phyloP scores from a whole-genome alignment of 2,113 vertebrate genomes.

The Lepisosteus oculatus region DNA sequence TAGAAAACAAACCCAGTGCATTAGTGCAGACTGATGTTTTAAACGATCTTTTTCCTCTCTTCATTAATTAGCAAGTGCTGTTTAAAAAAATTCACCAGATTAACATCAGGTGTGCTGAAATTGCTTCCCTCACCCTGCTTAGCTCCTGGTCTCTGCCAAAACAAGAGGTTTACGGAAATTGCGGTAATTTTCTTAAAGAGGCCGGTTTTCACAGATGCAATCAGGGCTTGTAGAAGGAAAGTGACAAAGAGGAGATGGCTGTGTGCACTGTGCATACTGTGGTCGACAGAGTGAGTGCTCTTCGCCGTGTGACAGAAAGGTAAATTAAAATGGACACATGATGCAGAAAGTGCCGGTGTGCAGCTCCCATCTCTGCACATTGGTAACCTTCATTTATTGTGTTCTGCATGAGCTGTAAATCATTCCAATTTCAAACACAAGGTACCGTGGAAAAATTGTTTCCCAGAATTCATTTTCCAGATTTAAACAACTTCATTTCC shows the following conservation, averaged over 20 bases:
- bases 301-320: too few relatives aligned
- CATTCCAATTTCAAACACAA: too few relatives aligned
- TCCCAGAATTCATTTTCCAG: too few relatives aligned
- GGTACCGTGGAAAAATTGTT: too few relatives aligned
- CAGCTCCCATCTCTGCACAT: too few relatives aligned
- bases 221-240: slow-evolving; percentile 34
- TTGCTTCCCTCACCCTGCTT: slow-evolving; percentile 20
- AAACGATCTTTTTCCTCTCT: slow-evolving; percentile 22
- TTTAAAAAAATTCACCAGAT: slow-evolving; percentile 23
- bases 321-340: too few relatives aligned
- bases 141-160: slow-evolving; percentile 16
- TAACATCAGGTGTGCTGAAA: slow-evolving; percentile 17
- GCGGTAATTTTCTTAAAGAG: slow-evolving; percentile 27
- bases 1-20: slow-evolving; percentile 21
- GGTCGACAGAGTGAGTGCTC: too few relatives aligned
- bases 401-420: too few relatives aligned
- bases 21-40: neutral
- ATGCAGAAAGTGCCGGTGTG: too few relatives aligned
- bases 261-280: too few relatives aligned
- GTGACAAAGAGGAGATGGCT: neutral
- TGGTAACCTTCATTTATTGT: too few relatives aligned
- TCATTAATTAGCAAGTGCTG: slow-evolving; percentile 16
- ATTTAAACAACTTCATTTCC: too few relatives aligned
- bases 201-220: slow-evolving; percentile 27
- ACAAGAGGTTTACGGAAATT: slow-evolving; percentile 18